Percentiles rank a stretch among this genome's conserved stretches.
Evolutionary conservation across 2,113 vertebrate genomes (phyloP).

Genomic region (Symphodus melops): DNA sequence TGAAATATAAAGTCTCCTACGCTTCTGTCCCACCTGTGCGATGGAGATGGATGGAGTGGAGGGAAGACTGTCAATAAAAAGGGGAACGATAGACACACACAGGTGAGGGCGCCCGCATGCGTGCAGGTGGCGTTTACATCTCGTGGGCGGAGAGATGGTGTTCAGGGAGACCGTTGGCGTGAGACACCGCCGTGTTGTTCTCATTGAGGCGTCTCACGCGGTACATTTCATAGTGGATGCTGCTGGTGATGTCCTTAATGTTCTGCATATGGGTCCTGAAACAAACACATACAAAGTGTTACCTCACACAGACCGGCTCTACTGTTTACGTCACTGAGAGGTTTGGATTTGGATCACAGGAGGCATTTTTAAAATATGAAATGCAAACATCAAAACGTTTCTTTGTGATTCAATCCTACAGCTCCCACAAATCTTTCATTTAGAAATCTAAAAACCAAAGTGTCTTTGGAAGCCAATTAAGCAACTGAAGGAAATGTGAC

Average conservation of each 20-base stretch:
- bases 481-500: no score
- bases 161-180: conserved; percentile 88
- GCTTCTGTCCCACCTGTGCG: conserved; percentile 55
- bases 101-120: not conserved
- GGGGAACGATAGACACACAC: conserved; percentile 7
- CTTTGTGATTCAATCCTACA: no score
- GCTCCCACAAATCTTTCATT: no score
- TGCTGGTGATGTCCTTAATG: conserved; percentile 99
- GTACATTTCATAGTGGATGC: conserved; percentile 98
- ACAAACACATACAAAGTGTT: not conserved
- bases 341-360: no score
- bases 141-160: conserved; percentile 89
- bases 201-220: conserved; percentile 95
- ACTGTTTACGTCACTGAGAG: no score
- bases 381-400: no score
- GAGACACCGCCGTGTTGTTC: conserved; percentile 78
- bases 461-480: no score
- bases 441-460: no score
- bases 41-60: conserved; percentile 33
- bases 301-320: not conserved
- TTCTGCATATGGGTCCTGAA: conserved; percentile 99
- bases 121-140: conserved; percentile 83
- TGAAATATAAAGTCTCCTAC: conserved; percentile 45
- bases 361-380: no score
- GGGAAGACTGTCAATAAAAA: conserved; percentile 30